These are phyloP conservation scores for Camptogramma bilineatum DNA, from an alignment of 2,888 invertebrate species.

Conservation along the genomic window DNA sequence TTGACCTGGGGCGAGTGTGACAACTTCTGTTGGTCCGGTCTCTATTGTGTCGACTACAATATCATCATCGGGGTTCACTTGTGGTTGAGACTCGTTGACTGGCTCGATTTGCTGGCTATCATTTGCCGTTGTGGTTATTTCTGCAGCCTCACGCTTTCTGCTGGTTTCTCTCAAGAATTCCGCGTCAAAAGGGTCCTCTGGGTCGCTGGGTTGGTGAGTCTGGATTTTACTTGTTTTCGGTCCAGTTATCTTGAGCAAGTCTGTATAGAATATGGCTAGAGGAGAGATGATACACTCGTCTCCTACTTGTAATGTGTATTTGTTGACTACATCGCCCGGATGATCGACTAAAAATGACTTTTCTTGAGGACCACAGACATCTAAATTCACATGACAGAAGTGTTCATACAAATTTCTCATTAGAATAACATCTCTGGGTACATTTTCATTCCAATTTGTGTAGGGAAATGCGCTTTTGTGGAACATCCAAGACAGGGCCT, in stretches of 20 bases:
- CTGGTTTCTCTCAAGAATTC: constrained; percentile 96
- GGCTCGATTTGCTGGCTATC: constrained; percentile 81
- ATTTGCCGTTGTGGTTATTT: constrained; percentile 66
- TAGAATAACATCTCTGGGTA: constrained; percentile 91
- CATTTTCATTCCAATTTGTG: constrained; percentile 90
- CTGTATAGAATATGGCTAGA: constrained; percentile 94
- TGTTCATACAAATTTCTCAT: constrained; percentile 94
- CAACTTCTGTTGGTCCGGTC: constrained; percentile 86
- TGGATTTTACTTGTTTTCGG: constrained; percentile 90
- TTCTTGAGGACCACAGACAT: constrained; percentile 95
- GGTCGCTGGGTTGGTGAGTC: constrained; percentile 89
- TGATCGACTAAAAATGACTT: constrained; percentile 91
- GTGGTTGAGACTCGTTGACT: constrained; percentile 78
- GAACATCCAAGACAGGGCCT: constrained; percentile 94
- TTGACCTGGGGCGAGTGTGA: constrained; percentile 90
- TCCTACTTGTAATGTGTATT: constrained; percentile 92
- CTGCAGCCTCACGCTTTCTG: constrained; percentile 81
- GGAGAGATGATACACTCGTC: constrained; percentile 98
- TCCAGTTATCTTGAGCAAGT: constrained; percentile 94
- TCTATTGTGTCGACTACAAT: constrained; percentile 89
- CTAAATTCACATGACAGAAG: constrained; percentile 95
- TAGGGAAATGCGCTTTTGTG: constrained; percentile 97
- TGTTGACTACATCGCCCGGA: constrained; percentile 87
- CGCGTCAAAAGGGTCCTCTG: constrained; percentile 97
- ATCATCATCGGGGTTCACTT: constrained; percentile 87